Base-by-base conservation (phyloP, 2,113 vertebrate genomes). In the Onychostruthus taczanowskii region DNA sequence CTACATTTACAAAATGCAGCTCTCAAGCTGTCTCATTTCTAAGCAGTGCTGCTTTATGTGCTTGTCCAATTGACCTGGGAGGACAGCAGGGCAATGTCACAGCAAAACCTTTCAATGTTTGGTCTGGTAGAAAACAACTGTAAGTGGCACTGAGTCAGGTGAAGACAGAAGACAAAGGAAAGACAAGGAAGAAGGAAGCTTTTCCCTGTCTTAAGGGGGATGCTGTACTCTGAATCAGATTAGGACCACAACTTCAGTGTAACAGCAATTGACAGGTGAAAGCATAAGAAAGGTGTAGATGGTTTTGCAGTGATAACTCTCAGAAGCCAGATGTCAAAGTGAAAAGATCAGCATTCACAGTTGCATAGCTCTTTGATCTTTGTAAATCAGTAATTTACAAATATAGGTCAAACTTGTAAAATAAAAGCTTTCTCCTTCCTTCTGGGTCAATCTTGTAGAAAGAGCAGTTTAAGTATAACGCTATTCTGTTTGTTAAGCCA, bases 321-420 rank as follows among this genome's bases (percentile, higher is more conserved):
- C 58, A 73, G 70, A 95, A 95, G 43, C 6, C 58, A 70, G 27
- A 35, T 70, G 81, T 82, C 62, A 87, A 49, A 74, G 46, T 68
- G 35, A 56, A 84, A 94, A 84, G 67, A 95, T 93, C 53, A 95
- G 27, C 41, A 89, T 92, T 77, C 91, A 91, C 41, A 95, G 37
- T n/a, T 93, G 80, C 66, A 16, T 70, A 87, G 46, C n/a, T 53
- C 58, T 94, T 47, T 96, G 69, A 95, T 96, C 76, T 86, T 85
- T 83, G 90, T 17, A 94, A 72, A 95, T 95, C 91, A 95, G 43
- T 81, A 97, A 93, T 87, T 84, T 95, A 89, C 69, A 95, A 81
- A 61, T 89, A 84, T 52, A 90, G 41, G 59, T 96, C 89, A 77
- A 68, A 91, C 49, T 78, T 87, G 41, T 75, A 90, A 82, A 85